Evolutionary conservation across 2,888 invertebrate genomes (phyloP).

Genomic region (Oasisia sp.): DNA sequence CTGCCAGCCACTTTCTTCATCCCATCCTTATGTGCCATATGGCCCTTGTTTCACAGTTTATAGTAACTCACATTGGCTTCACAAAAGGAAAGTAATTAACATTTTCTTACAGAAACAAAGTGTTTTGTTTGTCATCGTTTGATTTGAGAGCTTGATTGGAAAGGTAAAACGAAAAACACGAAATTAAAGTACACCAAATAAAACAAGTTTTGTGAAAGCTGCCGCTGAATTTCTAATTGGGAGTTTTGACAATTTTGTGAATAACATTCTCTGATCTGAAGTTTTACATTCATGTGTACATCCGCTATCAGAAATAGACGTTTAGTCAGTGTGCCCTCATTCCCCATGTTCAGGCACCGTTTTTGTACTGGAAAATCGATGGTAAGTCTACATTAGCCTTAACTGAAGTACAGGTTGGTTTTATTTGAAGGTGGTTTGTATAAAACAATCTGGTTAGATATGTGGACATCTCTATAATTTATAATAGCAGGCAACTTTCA

Average conservation of each 20-base stretch:
- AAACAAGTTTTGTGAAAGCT: not conserved
- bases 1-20: too few relatives aligned
- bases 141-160: not conserved
- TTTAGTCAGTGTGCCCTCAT: not conserved
- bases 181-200: not conserved
- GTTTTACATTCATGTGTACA: not conserved
- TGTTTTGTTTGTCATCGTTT: not conserved
- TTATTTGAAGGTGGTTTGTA: not conserved
- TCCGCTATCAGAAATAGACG: not conserved
- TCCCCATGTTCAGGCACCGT: not conserved
- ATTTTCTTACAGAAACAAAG: not conserved
- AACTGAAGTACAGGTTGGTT: not conserved
- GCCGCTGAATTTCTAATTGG: not conserved
- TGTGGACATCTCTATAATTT: not conserved
- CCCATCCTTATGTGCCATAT: not conserved
- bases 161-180: not conserved
- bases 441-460: too few relatives aligned
- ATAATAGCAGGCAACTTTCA: not conserved
- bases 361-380: not conserved
- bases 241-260: not conserved
- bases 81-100: not conserved
- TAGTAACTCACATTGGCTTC: not conserved
- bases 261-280: not conserved
- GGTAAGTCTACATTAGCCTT: too few relatives aligned
- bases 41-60: not conserved